A percentile compares a stretch with the other conserved stretches of the same genome.
Evolutionary conservation across 2,888 invertebrate genomes (phyloP).

Genomic region (Diachrysia chrysitis): DNA sequence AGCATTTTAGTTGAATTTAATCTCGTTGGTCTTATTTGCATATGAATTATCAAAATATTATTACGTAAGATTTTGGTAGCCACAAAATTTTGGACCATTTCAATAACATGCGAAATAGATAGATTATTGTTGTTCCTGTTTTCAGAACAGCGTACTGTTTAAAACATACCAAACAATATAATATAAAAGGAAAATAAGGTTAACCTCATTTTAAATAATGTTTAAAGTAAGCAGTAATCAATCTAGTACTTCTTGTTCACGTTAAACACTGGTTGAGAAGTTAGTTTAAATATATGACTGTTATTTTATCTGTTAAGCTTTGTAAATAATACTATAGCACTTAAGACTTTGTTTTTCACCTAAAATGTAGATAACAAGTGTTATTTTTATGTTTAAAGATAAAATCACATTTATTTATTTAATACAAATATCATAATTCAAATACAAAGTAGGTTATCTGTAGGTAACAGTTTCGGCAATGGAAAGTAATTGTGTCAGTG

Average conservation of each 20-base stretch:
- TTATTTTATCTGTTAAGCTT: background rate
- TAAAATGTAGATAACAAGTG: slow-evolving; percentile 1
- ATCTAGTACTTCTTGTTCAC: too few relatives aligned
- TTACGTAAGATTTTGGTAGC: too few relatives aligned
- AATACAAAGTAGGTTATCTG: slow-evolving; percentile 1
- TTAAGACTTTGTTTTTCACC: slow-evolving; percentile 25
- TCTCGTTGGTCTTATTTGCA: background rate
- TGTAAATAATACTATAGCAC: slow-evolving; percentile 10
- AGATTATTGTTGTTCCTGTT: background rate
- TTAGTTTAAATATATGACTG: background rate
- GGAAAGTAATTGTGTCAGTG: slow-evolving; percentile 8
- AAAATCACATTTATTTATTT: background rate
- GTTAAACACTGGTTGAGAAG: background rate
- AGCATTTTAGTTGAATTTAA: background rate
- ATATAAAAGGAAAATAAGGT: background rate
- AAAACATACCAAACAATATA: background rate
- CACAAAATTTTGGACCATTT: background rate
- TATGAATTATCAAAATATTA: background rate
- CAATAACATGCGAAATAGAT: background rate
- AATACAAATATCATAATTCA: background rate
- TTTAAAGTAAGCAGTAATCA: background rate
- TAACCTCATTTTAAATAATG: background rate
- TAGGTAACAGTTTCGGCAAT: slow-evolving; percentile 15
- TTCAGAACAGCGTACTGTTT: too few relatives aligned
- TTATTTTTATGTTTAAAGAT: slow-evolving; percentile 3